Evolutionary conservation across 2,113 vertebrate genomes (phyloP).

Genomic region (Hypomesus transpacificus): DNA sequence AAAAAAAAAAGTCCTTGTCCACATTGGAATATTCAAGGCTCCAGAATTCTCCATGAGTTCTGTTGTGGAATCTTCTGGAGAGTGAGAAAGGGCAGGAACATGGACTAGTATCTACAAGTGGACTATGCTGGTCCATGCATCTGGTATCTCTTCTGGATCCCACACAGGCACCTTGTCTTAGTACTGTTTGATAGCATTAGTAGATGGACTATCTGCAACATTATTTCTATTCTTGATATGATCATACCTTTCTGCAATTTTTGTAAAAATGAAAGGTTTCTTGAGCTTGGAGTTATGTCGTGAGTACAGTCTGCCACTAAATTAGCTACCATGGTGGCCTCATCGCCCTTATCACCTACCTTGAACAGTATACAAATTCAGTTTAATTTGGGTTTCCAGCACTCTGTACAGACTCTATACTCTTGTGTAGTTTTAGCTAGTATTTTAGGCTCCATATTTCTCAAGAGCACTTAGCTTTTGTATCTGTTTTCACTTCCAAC

Average conservation of each 20-base stretch:
- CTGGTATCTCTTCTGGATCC: constrained; percentile 4
- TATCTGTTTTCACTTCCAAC: constrained; percentile 38
- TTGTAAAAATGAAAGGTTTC: too few relatives aligned
- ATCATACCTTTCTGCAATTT: too few relatives aligned
- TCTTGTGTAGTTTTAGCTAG: too few relatives aligned
- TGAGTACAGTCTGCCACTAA: too few relatives aligned
- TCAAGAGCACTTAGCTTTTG: constrained; percentile 23
- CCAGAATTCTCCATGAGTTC: constrained; percentile 4
- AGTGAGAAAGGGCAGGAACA: constrained; percentile 4
- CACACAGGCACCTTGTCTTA: constrained; percentile 10
- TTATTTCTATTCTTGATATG: neutral
- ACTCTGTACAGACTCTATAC: too few relatives aligned
- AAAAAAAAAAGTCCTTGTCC: constrained; percentile 1
- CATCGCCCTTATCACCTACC: too few relatives aligned
- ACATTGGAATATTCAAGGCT: constrained; percentile 16
- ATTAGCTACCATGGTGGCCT: too few relatives aligned
- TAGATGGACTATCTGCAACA: constrained; percentile 24
- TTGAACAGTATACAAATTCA: too few relatives aligned
- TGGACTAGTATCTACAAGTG: constrained; percentile 31
- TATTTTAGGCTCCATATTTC: neutral
- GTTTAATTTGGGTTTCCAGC: too few relatives aligned
- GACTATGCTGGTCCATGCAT: constrained; percentile 34
- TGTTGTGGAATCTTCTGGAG: neutral
- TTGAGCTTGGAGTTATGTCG: too few relatives aligned
- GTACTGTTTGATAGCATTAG: constrained; percentile 1